Evolutionary conservation across 2,888 invertebrate species (phyloP), one percentile per base, ranked within the genome.

Genomic region (Epistrophe eligans): DNA sequence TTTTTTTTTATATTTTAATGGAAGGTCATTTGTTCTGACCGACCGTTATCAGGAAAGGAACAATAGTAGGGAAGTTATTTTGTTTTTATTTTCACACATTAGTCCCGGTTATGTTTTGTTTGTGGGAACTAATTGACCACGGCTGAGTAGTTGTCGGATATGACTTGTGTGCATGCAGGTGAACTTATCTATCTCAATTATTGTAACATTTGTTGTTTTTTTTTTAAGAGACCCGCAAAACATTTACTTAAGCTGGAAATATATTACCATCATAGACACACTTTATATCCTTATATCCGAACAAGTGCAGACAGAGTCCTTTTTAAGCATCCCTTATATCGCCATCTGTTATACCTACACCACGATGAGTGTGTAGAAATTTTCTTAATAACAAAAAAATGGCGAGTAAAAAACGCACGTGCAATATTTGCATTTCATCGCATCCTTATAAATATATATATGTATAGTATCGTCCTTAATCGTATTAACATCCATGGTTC

Each of bases 291-390:
- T 62, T 57, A 43, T 17, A 24, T n/a, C 19, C 40, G 45, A 62
- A 64, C 81, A 76, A 77, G 70, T 72, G 66, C 19, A 38, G 57
- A 28, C 45, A 74, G 48, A n/a, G 60, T 24, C 38, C 50, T 50
- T 74, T 55, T 24, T 24, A 32, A 52, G 70, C 77, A 67, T 70
- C 77, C 77, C 77, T 60, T 40, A 60, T 24, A 38, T 32, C 28
- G 58, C 83, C 87, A 87, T 87, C 87, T 87, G 87, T 79, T 79
- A 64, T 43, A n/a, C n/a, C n/a, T n/a, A n/a, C n/a, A n/a, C n/a
- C 24, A 24, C 3, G 24, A 64, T 77, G 84, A 76, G 66, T 76
- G 66, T 72, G 77, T 66, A 58, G 62, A 74, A 45, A 79, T 77
- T 72, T 58, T 32, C 13, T 28, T 55, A n/a, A 15, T 10, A 48